Base-by-base conservation (phyloP, 2,888 invertebrate species). In the Drosophila mimetica region DNA sequence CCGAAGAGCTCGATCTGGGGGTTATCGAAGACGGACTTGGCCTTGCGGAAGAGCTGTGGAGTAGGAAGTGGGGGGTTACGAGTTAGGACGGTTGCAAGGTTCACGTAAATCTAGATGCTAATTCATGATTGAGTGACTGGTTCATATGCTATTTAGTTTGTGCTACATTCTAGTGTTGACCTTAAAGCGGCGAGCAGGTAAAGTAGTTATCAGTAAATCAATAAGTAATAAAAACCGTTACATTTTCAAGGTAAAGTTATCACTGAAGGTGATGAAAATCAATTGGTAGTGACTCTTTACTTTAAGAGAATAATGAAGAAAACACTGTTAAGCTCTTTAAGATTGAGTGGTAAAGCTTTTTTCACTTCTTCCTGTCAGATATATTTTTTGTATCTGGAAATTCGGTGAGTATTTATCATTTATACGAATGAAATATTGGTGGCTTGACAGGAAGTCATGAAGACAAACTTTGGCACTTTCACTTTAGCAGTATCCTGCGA, bases 21-120 rank as follows among this genome's bases (percentile, higher is more conserved):
- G 89, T 93, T 93, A 53, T 93, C 93, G 85, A 94, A 94, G 89
- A 94, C 92, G 30, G 93, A 92, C 86, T 93, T 93, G 42, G 94
- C 93, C 80, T 92, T 93, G 67, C 93, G 92, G 92, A 92, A 94
- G 64, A 94, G 89, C 93, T 93, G 82, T 63, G 89, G 79, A 54
- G 60, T 16, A 37, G 16, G 18, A 7, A 14, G 63, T 11, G 41
- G 51, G 41, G 51, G 32, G 30, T 20, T 9, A 9, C 16, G 0
- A 9, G 32, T 58, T 18, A 61, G 22, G 22, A 16, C 34, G 20
- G 18, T 28, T 3, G 2, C 1, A 8, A 25, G 6, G 1, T 1
- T 4, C 20, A 6, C 1, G 5, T 34, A 2, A 34, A 7, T 6
- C 9, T 14, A 1, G 2, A 5, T 20, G 25, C 9, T 25, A 9